Percentiles rank a stretch among this genome's conserved stretches.
Conservation (phyloP, 2,888 invertebrate species). For the Ceriagrion tenellum region DNA sequence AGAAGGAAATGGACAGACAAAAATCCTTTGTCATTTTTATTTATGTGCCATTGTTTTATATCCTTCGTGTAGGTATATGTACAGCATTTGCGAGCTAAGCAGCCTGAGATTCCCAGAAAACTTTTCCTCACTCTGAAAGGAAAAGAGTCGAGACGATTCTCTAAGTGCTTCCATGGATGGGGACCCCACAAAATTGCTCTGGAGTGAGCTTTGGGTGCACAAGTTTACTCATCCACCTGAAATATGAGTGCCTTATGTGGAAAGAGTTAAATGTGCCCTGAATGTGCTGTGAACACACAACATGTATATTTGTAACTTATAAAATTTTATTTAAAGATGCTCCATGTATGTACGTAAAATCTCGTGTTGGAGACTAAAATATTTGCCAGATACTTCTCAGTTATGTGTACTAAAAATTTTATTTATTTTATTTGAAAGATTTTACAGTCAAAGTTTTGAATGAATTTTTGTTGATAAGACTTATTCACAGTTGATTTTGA, state of each 20-base stretch:
- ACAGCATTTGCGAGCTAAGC: slow-evolving; percentile 97
- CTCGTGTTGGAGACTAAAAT: background rate
- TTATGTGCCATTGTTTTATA: slow-evolving; percentile 52
- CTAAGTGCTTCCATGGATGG: slow-evolving; percentile 99
- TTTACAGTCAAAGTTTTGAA: background rate
- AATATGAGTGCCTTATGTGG: background rate
- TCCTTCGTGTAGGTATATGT: slow-evolving; percentile 91
- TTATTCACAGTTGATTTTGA: background rate
- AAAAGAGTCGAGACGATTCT: slow-evolving; percentile 96
- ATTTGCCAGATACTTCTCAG: background rate
- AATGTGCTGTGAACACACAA: background rate
- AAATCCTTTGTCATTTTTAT: too few relatives aligned
- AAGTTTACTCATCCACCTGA: background rate
- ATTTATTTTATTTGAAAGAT: background rate
- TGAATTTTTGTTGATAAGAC: background rate
- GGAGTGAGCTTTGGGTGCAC: slow-evolving; percentile 79
- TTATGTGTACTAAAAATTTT: background rate
- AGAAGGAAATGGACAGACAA: too few relatives aligned
- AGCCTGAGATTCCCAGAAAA: slow-evolving; percentile 94
- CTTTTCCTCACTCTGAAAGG: slow-evolving; percentile 96
- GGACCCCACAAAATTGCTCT: slow-evolving; percentile 91
- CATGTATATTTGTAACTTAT: slow-evolving; percentile 22
- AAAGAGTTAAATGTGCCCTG: background rate
- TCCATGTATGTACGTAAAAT: background rate
- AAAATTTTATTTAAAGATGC: background rate